Percentiles rank a stretch among this genome's conserved stretches.
Evolutionary conservation across 2,113 vertebrate species (phyloP).

Genomic region (Esox niger): DNA sequence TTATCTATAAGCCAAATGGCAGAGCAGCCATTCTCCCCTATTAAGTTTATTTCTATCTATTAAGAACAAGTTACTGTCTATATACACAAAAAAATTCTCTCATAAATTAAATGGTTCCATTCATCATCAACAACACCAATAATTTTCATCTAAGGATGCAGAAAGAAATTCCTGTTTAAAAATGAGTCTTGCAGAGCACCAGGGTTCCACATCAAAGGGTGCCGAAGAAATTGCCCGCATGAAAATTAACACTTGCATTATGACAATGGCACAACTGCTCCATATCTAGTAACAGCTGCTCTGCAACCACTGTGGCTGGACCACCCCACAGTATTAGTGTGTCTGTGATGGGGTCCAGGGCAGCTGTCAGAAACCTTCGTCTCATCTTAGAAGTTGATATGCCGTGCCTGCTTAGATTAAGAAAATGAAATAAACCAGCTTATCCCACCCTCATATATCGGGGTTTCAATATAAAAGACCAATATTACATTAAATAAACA

Average conservation of each 20-base stretch:
- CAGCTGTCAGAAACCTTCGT: no score
- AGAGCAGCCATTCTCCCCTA: background rate
- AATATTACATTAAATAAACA: no score
- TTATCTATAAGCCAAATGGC: background rate
- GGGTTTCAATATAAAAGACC: no score
- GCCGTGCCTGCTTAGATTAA: no score
- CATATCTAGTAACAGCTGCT: conserved; percentile 35
- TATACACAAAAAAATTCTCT: no score
- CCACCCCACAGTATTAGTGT: background rate
- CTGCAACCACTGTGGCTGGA: background rate
- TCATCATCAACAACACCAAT: conserved; percentile 40
- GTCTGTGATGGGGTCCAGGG: no score
- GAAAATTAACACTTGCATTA: conserved; percentile 5
- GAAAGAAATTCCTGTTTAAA: background rate
- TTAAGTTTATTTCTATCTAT: background rate
- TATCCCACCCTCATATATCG: no score
- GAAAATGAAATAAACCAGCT: no score
- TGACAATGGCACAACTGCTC: conserved; percentile 46
- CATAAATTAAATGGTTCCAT: conserved; percentile 20
- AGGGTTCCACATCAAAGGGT: conserved; percentile 27
- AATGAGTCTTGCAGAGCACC: background rate
- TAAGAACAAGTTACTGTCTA: background rate
- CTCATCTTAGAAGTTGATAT: no score
- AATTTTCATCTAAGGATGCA: conserved; percentile 40
- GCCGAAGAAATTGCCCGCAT: background rate